These are phyloP conservation scores for Conopomorpha cramerella DNA, from an alignment of 1,140 invertebrate species.

Conservation along the genomic window DNA sequence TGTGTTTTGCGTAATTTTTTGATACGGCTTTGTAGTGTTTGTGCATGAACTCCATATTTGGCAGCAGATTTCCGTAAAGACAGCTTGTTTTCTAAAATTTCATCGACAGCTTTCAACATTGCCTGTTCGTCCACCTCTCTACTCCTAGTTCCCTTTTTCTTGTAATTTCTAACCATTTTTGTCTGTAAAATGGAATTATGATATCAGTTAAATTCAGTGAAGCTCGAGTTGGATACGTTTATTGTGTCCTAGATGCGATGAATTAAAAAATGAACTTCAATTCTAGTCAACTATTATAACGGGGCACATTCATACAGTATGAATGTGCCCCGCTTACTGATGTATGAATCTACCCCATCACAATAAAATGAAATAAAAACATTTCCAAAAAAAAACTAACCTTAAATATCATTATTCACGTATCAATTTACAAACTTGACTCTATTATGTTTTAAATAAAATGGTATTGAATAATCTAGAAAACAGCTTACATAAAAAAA, in stretches of 20 bases:
- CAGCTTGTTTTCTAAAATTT: constrained; percentile 12
- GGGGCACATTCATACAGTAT: neutral
- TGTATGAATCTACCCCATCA: neutral
- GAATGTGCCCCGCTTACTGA: neutral
- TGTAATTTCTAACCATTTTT: constrained; percentile 1
- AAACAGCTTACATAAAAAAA: too few species aligned
- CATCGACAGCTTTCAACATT: constrained; percentile 9
- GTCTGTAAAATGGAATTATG: too few species aligned
- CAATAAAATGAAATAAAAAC: neutral
- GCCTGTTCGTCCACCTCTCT: constrained; percentile 6
- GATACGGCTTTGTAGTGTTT: constrained; percentile 12
- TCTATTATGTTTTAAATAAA: too few species aligned
- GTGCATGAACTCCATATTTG: constrained; percentile 13
- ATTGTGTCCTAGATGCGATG: too few species aligned
- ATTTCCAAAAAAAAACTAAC: too few species aligned
- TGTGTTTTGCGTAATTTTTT: constrained; percentile 10
- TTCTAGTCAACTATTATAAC: neutral
- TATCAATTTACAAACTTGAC: too few species aligned
- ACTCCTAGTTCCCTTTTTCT: constrained; percentile 3
- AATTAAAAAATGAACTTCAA: too few species aligned
- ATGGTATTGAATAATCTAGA: too few species aligned
- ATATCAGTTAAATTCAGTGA: too few species aligned
- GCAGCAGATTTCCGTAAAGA: constrained; percentile 14
- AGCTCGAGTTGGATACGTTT: too few species aligned
- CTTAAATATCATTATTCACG: too few species aligned